Evolutionary conservation across 2,113 vertebrate species (phyloP).

Genomic region (Microtus ochrogaster): DNA sequence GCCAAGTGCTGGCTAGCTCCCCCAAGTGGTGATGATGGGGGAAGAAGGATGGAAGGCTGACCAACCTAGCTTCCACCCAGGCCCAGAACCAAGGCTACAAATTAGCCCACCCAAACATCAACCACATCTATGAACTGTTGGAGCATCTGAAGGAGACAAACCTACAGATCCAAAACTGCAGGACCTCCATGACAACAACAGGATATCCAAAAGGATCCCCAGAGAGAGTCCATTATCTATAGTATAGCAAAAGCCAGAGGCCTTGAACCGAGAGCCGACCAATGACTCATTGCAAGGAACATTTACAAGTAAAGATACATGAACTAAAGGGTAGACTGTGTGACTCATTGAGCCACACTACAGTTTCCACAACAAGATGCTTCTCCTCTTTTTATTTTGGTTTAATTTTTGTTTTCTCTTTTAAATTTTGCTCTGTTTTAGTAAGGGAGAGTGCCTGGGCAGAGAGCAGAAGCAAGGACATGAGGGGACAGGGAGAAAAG

Average conservation of each 20-base stretch:
- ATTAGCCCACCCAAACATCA: not conserved
- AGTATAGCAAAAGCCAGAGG: not conserved
- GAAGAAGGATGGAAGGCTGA: not conserved
- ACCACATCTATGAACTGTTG: not conserved
- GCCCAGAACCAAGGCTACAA: not conserved
- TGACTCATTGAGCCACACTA: not conserved
- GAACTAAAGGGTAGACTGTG: not conserved
- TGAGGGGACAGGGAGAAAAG: no score
- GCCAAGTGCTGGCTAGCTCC: not conserved
- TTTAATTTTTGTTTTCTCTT: not conserved
- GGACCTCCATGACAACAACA: not conserved
- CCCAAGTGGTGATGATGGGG: not conserved
- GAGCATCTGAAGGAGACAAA: not conserved
- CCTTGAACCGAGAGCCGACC: not conserved
- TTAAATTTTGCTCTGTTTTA: not conserved
- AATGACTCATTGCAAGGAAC: not conserved
- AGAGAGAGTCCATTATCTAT: not conserved
- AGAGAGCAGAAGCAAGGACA: no score
- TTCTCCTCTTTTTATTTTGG: not conserved
- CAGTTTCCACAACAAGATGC: not conserved
- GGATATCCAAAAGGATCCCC: not conserved
- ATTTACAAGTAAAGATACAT: not conserved
- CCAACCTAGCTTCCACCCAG: not conserved
- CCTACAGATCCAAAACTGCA: not conserved
- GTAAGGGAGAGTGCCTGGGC: no score